These are phyloP conservation scores for Paramormyrops hopkinsi DNA, from an alignment of 2,797 vertebrate genomes.

Conservation along the genomic window DNA sequence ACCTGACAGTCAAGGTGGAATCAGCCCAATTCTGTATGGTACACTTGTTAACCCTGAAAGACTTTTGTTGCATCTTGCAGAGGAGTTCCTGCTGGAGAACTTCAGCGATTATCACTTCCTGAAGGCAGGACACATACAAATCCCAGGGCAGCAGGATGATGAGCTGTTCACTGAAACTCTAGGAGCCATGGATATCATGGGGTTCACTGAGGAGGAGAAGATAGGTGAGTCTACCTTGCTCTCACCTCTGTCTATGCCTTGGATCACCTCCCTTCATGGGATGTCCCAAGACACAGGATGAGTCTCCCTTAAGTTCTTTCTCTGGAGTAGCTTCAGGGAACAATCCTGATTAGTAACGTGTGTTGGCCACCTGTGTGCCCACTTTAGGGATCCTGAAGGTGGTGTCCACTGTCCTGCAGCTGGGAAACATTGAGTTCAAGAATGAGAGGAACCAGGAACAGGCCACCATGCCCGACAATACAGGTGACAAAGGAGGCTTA, in stretches of 20 bases:
- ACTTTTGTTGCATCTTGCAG: slow-evolving; percentile 47
- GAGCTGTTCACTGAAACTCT: slow-evolving; percentile 90
- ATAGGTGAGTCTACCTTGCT: slow-evolving; percentile 49
- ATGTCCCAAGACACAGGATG: not conserved
- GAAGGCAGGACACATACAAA: slow-evolving; percentile 76
- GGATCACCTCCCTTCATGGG: not conserved
- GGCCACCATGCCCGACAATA: slow-evolving; percentile 95
- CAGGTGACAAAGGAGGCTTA: slow-evolving; percentile 61
- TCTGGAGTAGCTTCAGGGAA: not conserved
- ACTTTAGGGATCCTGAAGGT: slow-evolving; percentile 79
- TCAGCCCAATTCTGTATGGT: not conserved
- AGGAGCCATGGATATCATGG: slow-evolving; percentile 94
- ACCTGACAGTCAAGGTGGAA: not conserved
- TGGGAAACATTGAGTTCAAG: slow-evolving; percentile 95
- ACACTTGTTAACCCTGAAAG: not conserved
- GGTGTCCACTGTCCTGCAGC: slow-evolving; percentile 86
- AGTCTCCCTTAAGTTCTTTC: not conserved
- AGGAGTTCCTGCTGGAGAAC: slow-evolving; percentile 80
- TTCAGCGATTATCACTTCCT: slow-evolving; percentile 86
- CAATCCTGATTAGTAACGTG: not conserved
- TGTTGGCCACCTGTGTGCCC: not conserved
- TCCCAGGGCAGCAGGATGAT: slow-evolving; percentile 80
- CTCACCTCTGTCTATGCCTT: not conserved
- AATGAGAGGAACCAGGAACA: slow-evolving; percentile 96
- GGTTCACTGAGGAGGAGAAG: slow-evolving; percentile 82